Percentiles rank a stretch among this genome's conserved stretches.
Conservation (phyloP, 2,113 vertebrate genomes). For the Ia io region DNA sequence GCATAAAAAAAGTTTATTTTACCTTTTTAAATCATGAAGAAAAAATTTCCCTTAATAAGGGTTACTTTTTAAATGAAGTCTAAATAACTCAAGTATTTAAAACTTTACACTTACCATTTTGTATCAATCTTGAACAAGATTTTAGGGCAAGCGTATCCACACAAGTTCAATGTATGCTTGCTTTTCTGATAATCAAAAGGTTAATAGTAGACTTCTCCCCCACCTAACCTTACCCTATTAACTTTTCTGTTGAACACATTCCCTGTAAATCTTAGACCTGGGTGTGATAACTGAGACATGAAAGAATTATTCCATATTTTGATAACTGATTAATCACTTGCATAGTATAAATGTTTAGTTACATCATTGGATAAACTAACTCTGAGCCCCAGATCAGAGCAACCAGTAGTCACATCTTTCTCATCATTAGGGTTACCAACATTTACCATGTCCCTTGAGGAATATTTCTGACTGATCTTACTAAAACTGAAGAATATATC, state of each 20-base stretch:
- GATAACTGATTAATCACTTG: neutral
- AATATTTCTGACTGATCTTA: neutral
- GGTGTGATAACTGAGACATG: neutral
- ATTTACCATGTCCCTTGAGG: neutral
- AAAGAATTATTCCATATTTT: neutral
- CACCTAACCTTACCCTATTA: neutral
- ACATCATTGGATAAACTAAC: neutral
- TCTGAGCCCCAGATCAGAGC: neutral
- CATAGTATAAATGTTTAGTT: neutral
- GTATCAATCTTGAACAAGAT: neutral
- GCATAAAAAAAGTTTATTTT: neutral
- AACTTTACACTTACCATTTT: neutral
- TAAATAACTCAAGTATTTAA: conserved; percentile 32
- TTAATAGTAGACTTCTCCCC: neutral
- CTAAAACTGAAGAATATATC: neutral
- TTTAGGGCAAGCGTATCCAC: neutral
- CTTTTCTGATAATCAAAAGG: conserved; percentile 4
- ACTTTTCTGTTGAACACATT: neutral
- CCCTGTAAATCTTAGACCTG: neutral
- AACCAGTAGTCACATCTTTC: neutral
- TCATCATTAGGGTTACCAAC: neutral
- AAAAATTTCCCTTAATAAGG: neutral
- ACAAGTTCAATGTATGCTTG: neutral
- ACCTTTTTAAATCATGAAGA: conserved; percentile 16
- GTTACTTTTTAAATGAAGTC: neutral